Percentiles rank a stretch among this genome's conserved stretches.
Conservation (phyloP, 2,888 invertebrate species). For the Eilema sororculum region DNA sequence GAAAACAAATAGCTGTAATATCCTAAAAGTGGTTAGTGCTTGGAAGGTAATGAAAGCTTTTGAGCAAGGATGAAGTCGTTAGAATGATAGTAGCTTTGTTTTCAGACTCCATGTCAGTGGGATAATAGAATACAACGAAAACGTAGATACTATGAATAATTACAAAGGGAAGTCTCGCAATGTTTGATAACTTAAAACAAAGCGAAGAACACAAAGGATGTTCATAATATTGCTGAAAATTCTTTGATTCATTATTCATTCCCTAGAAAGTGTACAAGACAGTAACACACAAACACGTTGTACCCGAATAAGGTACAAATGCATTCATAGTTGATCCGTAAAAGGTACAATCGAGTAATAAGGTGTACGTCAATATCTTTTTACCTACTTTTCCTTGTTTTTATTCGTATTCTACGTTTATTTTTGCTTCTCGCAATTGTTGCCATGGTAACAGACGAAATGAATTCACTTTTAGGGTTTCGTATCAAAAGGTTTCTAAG, state of each 20-base stretch:
- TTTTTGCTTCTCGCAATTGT: slow-evolving; percentile 38
- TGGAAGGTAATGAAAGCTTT: too few relatives aligned
- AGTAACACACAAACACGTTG: neutral
- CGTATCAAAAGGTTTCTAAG: neutral
- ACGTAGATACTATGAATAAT: neutral
- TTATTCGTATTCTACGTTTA: slow-evolving; percentile 30
- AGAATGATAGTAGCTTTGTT: neutral
- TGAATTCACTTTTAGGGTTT: slow-evolving; percentile 29
- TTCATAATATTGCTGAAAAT: neutral
- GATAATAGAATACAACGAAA: neutral
- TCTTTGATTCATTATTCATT: slow-evolving; percentile 37
- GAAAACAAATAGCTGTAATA: too few relatives aligned
- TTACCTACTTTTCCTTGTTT: slow-evolving; percentile 46
- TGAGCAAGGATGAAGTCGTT: neutral
- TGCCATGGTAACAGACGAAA: slow-evolving; percentile 47
- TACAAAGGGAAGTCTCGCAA: neutral
- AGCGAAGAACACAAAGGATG: neutral
- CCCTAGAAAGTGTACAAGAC: slow-evolving; percentile 22
- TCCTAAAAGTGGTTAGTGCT: too few relatives aligned
- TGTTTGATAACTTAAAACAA: neutral
- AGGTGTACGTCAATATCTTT: slow-evolving; percentile 31
- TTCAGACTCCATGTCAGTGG: neutral
- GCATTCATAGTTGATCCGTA: slow-evolving; percentile 29
- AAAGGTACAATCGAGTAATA: slow-evolving; percentile 31
- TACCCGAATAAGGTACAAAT: slow-evolving; percentile 26